Evolutionary conservation across 2,113 vertebrate species (phyloP).

Genomic region (Lipotes vexillifer): DNA sequence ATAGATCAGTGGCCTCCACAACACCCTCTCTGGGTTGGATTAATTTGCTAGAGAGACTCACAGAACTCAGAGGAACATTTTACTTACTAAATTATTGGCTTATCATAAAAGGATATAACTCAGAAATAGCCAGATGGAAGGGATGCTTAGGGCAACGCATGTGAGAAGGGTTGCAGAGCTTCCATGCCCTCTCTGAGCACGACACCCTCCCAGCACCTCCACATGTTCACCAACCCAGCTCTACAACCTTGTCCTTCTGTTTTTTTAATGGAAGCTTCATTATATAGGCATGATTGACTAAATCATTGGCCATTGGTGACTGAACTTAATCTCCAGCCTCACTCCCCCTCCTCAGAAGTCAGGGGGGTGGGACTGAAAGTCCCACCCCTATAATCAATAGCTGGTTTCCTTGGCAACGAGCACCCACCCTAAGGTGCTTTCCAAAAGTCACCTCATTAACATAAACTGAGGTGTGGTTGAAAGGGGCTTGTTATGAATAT

Average conservation of each 20-base stretch:
- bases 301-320: background rate
- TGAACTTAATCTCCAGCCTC: background rate
- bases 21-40: no score
- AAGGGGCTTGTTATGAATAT: no score
- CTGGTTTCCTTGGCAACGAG: background rate
- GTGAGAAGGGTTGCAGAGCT: no score
- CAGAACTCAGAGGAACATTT: no score
- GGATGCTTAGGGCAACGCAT: no score
- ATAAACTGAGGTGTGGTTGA: background rate
- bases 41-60: no score
- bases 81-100: no score
- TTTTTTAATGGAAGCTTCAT: background rate
- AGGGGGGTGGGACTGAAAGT: background rate
- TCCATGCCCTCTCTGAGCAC: background rate
- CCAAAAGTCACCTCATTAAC: background rate
- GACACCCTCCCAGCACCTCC: background rate
- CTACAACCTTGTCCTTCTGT: background rate
- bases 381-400: background rate
- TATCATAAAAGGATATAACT: no score
- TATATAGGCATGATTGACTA: background rate
- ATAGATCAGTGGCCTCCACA: no score
- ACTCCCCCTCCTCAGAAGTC: background rate
- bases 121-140: no score
- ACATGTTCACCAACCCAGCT: background rate
- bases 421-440: background rate